Evolutionary conservation across 2,797 vertebrate species (phyloP), one percentile per base, ranked within the genome.

Genomic region (Aselliscus stoliczkanus): DNA sequence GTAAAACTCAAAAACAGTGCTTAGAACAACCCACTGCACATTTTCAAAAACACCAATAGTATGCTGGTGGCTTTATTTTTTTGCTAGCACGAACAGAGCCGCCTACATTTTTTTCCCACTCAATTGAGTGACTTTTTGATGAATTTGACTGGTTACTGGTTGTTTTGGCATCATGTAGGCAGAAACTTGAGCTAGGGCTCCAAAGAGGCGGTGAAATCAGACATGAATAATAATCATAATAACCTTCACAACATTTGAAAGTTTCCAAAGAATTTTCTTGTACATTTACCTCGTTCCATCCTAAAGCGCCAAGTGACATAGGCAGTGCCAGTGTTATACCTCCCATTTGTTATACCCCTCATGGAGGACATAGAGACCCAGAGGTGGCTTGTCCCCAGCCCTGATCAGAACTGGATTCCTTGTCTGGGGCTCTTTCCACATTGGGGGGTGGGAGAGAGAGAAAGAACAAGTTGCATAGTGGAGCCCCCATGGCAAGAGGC

Each of bases 81-180:
- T 44, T 86, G 79, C 90, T 91, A 94, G 65, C 86, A 44, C 5
- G 62, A 77, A 27, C 72, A 73, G 83, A 85, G 58, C 81, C 29
- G 92, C 42, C 58, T 95, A 88, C 85, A 97, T 93, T 97, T 96
- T 96, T 95, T 87, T 89, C 94, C 90, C 93, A 83, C 93, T 92
- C 94, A 85, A 64, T 50, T 95, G 96, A 98, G 90, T 97, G 96
- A 96, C 95, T 97, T 97, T 98, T 97, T 97, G 95, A 98, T 97
- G 95, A 92, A 96, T 95, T 94, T 94, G 93, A 94, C 92, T 97
- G 96, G 97, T 96, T 97, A 94, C 92, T 97, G 96, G 97, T 96
- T 97, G 95, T 97, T 97, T 97, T 97, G 96, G 97, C 96, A 92
- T 93, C 20, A 34, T 0, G 3, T 75, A 94, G 95, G 96, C 93